Evolutionary conservation across 2,888 invertebrate species (phyloP).

Genomic region (Eubasilissa splendida): DNA sequence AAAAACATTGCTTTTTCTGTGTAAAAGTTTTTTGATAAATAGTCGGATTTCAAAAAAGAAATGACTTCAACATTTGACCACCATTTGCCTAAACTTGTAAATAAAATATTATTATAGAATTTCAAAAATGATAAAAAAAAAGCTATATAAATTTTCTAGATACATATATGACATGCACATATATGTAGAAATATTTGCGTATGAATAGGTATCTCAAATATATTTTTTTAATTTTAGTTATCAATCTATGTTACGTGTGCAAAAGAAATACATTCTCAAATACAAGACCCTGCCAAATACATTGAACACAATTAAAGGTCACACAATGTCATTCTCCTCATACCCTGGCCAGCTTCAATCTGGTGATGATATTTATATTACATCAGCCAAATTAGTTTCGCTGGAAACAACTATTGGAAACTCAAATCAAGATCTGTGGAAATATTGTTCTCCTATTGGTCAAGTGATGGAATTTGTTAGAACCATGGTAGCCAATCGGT

Average conservation of each 20-base stretch:
- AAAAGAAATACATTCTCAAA: constrained; percentile 78
- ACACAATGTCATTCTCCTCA: constrained; percentile 75
- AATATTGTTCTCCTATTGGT: constrained; percentile 70
- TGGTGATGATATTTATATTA: constrained; percentile 77
- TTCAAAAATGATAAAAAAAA: too few species aligned
- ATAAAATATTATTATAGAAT: too few species aligned
- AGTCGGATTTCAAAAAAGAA: too few species aligned
- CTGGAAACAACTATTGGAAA: constrained; percentile 82
- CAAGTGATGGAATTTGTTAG: constrained; percentile 76
- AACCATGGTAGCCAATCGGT: constrained; percentile 77
- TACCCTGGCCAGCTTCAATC: constrained; percentile 75
- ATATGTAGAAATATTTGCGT: too few species aligned
- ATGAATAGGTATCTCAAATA: not conserved
- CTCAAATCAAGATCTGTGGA: constrained; percentile 75
- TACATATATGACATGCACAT: too few species aligned
- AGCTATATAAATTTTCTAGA: too few species aligned
- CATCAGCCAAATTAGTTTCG: constrained; percentile 74
- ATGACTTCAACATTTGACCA: too few species aligned
- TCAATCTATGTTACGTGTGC: constrained; percentile 78
- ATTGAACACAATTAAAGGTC: constrained; percentile 69
- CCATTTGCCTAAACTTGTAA: too few species aligned
- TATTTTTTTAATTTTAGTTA: constrained; percentile 64
- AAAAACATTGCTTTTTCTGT: too few species aligned
- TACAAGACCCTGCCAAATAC: constrained; percentile 63
- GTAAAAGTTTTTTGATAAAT: too few species aligned